A percentile compares a stretch with the other conserved stretches of the same genome.
phyloP scores from a whole-genome alignment of 2,113 vertebrate genomes.

The Poicephalus meyeri region DNA sequence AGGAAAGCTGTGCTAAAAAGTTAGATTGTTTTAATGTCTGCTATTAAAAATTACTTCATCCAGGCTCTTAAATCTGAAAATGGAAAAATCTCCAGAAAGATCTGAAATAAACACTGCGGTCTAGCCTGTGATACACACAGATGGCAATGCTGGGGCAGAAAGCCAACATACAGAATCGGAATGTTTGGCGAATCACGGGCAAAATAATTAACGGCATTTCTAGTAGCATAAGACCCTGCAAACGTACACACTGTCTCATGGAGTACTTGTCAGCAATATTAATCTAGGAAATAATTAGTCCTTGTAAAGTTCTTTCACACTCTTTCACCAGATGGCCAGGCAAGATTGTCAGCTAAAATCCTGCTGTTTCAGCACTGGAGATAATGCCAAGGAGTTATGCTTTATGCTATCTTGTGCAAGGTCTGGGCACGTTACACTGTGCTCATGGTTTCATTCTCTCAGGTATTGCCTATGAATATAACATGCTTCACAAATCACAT shows the following conservation, averaged over 20 bases:
- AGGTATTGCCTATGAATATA: not conserved
- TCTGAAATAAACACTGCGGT: not conserved
- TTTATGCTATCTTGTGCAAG: conserved; percentile 28
- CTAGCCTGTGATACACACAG: not conserved
- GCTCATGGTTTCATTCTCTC: not conserved
- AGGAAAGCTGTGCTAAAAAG: not conserved
- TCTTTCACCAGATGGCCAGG: conserved; percentile 71
- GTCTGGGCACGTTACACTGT: not conserved
- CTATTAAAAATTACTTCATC: not conserved
- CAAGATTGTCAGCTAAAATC: conserved; percentile 73
- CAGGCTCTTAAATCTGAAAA: not conserved
- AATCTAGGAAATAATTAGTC: conserved; percentile 68
- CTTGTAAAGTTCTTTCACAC: conserved; percentile 42
- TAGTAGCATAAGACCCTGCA: conserved; percentile 10
- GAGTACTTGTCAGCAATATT: conserved; percentile 70
- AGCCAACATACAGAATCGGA: not conserved
- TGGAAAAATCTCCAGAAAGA: not conserved
- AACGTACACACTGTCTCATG: not conserved
- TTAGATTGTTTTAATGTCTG: not conserved
- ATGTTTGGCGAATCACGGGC: not conserved
- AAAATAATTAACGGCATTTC: conserved; percentile 46
- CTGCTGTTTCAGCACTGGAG: conserved; percentile 64
- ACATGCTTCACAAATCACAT: not conserved
- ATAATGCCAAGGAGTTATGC: conserved; percentile 25
- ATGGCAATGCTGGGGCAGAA: not conserved